Evolutionary conservation across 2,888 invertebrate species (phyloP).

Genomic region (Rhorus exstirpatorius): DNA sequence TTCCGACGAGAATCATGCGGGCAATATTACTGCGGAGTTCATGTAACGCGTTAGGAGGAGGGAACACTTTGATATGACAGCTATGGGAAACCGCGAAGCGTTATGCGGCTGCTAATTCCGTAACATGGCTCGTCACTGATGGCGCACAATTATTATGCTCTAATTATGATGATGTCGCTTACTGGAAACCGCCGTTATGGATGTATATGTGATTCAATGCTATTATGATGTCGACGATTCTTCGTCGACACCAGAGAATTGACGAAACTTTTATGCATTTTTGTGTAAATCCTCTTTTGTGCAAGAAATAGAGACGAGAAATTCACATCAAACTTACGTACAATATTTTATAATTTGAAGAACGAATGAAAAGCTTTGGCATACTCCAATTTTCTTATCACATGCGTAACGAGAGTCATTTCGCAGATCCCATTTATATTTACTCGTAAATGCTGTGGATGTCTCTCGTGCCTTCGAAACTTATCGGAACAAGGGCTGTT

Average conservation of each 20-base stretch:
- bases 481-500: not conserved
- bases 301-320: not conserved
- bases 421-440: not conserved
- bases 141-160: constrained; percentile 15
- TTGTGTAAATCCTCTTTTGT: not conserved
- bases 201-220: not conserved
- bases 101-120: constrained; percentile 15
- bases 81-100: constrained; percentile 15
- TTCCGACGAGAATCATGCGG: not conserved
- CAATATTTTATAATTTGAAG: not conserved
- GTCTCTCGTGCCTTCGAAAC: not conserved
- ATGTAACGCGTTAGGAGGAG: not conserved
- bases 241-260: no score
- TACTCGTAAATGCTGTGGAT: not conserved
- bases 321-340: not conserved
- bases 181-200: not conserved
- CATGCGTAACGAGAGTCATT: not conserved
- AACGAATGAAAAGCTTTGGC: not conserved
- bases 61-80: constrained; percentile 13
- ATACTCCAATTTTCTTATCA: not conserved
- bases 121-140: not conserved
- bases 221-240: constrained; percentile 6
- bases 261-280: not conserved
- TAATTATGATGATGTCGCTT: not conserved
- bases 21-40: constrained; percentile 14